A percentile compares a stretch with the other conserved stretches of the same genome.
Evolutionary conservation across 1,140 invertebrate species (phyloP).

Genomic region (Forficula auricularia): DNA sequence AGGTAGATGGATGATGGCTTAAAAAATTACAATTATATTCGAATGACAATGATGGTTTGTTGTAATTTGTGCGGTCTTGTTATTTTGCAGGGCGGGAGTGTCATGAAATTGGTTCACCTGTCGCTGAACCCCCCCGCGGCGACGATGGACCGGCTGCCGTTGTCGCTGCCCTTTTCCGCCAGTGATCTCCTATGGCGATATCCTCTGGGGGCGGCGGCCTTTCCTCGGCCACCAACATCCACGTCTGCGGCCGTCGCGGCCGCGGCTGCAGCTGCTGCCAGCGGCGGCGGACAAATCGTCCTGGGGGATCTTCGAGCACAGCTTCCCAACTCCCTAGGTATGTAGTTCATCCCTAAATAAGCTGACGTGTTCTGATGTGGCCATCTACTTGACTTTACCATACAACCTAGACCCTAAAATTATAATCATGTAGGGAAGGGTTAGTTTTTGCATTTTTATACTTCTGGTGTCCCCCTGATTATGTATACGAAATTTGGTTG

Average conservation of each 20-base stretch:
- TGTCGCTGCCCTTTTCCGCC: constrained; percentile 49
- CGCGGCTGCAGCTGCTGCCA: constrained; percentile 27
- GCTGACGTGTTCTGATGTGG: too few species aligned
- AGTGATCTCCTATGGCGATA: constrained; percentile 60
- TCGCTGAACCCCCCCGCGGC: constrained; percentile 18
- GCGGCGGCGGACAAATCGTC: too few species aligned
- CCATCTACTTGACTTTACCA: too few species aligned
- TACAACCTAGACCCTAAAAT: too few species aligned
- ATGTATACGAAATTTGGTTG: too few species aligned
- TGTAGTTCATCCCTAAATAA: constrained; percentile 12
- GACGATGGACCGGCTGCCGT: constrained; percentile 39
- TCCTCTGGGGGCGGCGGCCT: constrained; percentile 41
- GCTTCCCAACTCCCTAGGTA: constrained; percentile 51
- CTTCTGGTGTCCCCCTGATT: too few species aligned
- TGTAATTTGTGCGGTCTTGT: too few species aligned
- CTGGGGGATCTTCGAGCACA: constrained; percentile 73
- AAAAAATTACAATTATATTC: too few species aligned
- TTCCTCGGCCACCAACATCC: constrained; percentile 16
- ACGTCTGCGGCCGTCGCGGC: constrained; percentile 31
- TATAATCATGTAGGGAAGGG: too few species aligned
- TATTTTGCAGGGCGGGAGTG: constrained; percentile 1
- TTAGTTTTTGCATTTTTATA: too few species aligned
- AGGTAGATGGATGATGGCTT: too few species aligned
- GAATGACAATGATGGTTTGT: too few species aligned
- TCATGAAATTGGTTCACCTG: constrained; percentile 26